phyloP scores from a whole-genome alignment of 2,113 vertebrate genomes.

The Sapayoa aenigma region DNA sequence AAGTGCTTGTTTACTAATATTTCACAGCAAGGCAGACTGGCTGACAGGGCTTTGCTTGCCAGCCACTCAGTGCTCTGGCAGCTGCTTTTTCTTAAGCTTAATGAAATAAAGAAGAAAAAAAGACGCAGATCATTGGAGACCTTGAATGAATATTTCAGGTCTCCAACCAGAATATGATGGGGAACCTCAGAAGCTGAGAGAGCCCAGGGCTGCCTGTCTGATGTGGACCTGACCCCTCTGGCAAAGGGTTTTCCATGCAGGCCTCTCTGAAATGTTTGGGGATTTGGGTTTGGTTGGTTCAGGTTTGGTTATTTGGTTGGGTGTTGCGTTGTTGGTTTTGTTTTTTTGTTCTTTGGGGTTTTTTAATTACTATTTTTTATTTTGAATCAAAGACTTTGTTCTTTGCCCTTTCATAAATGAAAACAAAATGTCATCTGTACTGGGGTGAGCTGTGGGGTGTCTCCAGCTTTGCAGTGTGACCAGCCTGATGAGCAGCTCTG shows the following conservation, averaged over 20 bases:
- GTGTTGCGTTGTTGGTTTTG: no score
- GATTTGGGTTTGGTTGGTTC: not conserved
- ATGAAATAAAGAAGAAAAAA: not conserved
- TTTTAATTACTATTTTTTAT: not conserved
- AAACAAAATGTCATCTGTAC: not conserved
- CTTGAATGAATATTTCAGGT: not conserved
- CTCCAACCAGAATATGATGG: not conserved
- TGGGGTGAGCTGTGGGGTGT: not conserved
- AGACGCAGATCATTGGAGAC: not conserved
- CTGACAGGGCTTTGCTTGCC: not conserved
- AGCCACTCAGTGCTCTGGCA: not conserved
- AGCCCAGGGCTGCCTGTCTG: not conserved
- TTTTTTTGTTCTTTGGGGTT: no score
- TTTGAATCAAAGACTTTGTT: not conserved
- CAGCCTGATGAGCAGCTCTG: not conserved
- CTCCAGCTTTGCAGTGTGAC: not conserved
- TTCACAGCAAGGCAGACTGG: conserved; percentile 7
- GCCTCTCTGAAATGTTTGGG: not conserved
- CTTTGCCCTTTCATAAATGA: not conserved
- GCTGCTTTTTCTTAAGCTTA: not conserved
- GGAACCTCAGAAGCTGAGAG: not conserved
- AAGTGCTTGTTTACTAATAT: conserved; percentile 52
- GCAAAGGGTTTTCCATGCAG: not conserved
- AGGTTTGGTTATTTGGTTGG: not conserved
- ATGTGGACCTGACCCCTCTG: not conserved